Base-by-base conservation (phyloP, 2,888 invertebrate genomes). In the Hesperia comma region DNA sequence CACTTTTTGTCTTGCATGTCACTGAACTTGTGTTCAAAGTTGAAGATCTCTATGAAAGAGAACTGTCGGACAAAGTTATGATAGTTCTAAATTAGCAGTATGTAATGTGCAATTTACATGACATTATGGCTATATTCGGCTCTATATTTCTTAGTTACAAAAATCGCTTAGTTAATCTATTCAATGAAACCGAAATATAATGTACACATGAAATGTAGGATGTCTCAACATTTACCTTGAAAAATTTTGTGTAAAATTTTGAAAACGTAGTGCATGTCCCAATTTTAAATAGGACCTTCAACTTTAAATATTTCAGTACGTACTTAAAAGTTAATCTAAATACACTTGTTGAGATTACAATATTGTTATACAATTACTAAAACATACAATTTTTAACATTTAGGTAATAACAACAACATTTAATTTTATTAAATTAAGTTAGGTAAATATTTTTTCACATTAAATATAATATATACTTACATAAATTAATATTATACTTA, bases 1-100 rank as follows among this genome's bases (percentile, higher is more conserved):
- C 89, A 90, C 89, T 88, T 87, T 89, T 82, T 88, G 88, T 88
- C 88, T 88, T 85, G 81, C 80, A 84, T 81, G 77, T 83, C 77
- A 76, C 61, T 67, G 61, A 60, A 37, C 17, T 14, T n/a, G 17
- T 21, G 14, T 66, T 54, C 33, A 43, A 66, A 60, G 51, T 60
- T 67, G 57, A 67, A 67, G 51, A 57, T 53, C 55, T 37, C 17
- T 51, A 51, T 19, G 12, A 49, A 10, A 49, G 19, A 19, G 19
- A 19, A 12, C 49, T 1, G 5, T 4, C 19, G 12, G 6, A 19
- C 1, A 1, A 49, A 15, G 3, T 1, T 12, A 37, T 37, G 37
- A 6, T 8, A 37, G 12, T 37, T 37, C 12, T 37, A 37, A 37
- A 37, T 10, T 1, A 37, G 5, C 5, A 26, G 26, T 37, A 10